Percentiles rank a stretch among this genome's conserved stretches.
These are phyloP conservation scores for Eilema sororculum DNA, from an alignment of 2,888 invertebrate species.

Conservation along the genomic window DNA sequence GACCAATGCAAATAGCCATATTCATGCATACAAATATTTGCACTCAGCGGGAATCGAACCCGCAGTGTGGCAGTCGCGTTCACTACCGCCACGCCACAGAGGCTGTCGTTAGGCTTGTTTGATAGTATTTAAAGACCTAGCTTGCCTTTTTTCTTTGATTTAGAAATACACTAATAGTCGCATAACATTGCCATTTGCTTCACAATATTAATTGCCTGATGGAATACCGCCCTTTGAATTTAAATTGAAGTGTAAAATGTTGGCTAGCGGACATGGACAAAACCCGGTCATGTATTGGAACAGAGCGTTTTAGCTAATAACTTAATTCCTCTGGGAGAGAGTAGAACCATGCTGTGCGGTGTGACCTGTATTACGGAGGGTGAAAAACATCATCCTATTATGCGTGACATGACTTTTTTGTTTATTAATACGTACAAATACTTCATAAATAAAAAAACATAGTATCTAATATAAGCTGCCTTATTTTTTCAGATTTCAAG, in stretches of 20 bases:
- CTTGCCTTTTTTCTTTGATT: slow-evolving; percentile 37
- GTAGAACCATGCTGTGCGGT: slow-evolving; percentile 65
- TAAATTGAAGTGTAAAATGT: slow-evolving; percentile 84
- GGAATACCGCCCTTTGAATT: slow-evolving; percentile 84
- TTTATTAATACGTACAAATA: background rate
- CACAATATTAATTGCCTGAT: slow-evolving; percentile 64
- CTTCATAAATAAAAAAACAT: background rate
- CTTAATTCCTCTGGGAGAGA: slow-evolving; percentile 84
- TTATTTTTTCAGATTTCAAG: no score
- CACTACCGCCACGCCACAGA: no score
- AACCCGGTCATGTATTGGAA: slow-evolving; percentile 70
- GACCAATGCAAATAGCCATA: no score
- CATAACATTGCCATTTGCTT: slow-evolving; percentile 73
- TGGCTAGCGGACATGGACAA: slow-evolving; percentile 58
- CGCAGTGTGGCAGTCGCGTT: no score
- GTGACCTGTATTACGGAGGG: slow-evolving; percentile 50
- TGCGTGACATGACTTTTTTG: background rate
- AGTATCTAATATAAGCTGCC: no score
- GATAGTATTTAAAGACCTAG: no score
- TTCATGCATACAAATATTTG: no score
- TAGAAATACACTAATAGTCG: slow-evolving; percentile 62
- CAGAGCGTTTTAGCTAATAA: slow-evolving; percentile 81
- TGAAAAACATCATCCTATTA: slow-evolving; percentile 48
- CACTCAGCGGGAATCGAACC: no score
- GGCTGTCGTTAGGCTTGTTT: no score